A percentile compares a stretch with the other conserved stretches of the same genome.
phyloP scores from a whole-genome alignment of 2,113 vertebrate genomes.

The Delphinapterus leucas region DNA sequence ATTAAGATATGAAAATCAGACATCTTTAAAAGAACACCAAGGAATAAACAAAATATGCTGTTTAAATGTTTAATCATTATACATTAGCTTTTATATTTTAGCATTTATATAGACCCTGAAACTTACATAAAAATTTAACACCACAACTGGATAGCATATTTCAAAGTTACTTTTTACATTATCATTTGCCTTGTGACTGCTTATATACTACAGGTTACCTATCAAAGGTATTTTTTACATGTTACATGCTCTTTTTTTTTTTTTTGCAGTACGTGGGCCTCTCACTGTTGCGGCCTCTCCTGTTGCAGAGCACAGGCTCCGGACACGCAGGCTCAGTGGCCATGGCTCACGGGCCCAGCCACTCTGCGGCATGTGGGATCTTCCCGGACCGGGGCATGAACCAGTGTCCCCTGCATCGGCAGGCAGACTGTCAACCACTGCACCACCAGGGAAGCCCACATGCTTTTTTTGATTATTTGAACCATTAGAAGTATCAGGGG shows the following conservation, averaged over 20 bases:
- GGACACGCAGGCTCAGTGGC: too few species aligned
- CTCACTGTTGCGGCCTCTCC: too few species aligned
- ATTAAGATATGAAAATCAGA: constrained; percentile 74
- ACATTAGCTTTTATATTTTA: constrained; percentile 25
- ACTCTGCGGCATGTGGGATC: too few species aligned
- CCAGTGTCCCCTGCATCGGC: too few species aligned
- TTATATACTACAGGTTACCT: neutral
- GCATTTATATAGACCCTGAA: constrained; percentile 50
- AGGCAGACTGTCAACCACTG: too few species aligned
- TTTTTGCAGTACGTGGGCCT: too few species aligned
- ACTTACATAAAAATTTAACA: constrained; percentile 41
- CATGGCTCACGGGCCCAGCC: too few species aligned
- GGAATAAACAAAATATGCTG: constrained; percentile 66
- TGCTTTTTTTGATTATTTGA: constrained; percentile 19
- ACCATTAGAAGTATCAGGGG: constrained; percentile 5
- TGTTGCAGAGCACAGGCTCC: too few species aligned
- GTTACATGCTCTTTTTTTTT: neutral
- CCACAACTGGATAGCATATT: neutral
- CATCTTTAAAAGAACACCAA: constrained; percentile 72
- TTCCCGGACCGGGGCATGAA: too few species aligned
- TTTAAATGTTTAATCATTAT: constrained; percentile 49
- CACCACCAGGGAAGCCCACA: neutral
- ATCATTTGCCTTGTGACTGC: neutral
- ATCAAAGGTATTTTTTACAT: neutral
- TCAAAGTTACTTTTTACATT: constrained; percentile 53